Base-by-base conservation (phyloP, 2,113 vertebrate genomes). In the Nesogale talazaci region DNA sequence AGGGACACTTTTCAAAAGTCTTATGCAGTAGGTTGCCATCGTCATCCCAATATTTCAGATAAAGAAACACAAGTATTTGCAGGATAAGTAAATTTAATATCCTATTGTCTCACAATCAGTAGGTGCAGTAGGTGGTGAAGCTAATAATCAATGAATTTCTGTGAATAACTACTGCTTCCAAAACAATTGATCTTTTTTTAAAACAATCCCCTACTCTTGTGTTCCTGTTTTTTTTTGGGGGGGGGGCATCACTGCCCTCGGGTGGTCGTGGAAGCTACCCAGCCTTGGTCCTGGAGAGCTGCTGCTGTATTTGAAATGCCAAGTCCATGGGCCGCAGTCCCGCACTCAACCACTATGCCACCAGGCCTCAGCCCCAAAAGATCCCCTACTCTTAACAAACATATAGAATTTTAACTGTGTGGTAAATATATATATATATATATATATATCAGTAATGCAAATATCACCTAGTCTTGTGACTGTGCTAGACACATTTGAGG, bases 361-460 rank as follows among this genome's bases (percentile, higher is more conserved):
- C n/a, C n/a, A n/a, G n/a, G n/a, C n/a, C n/a, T n/a, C n/a, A n/a
- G n/a, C n/a, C n/a, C n/a, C n/a, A n/a, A n/a, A n/a, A n/a, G n/a
- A n/a, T n/a, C n/a, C n/a, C 20, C 1, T 83, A 63, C n/a, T 22
- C 72, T 92, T 83, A 76, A 31, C 15, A 59, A 95, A 89, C 76
- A 5, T 29, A 76, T 19, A 1, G 17, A 74, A 57, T 12, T 89
- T 1, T 27, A 92, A 90, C 17, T 23, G 69, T 65, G 6, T 57
- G 1, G 2, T 34, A 23, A 34, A 15, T 61, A 83, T 67, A 67
- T 31, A 6, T 40, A n/a, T n/a, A n/a, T n/a, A n/a, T n/a, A n/a
- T 34, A 15, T 61, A 83, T 67, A 67, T 31, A 6, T 40, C 19
- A 52, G 1, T 46, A 52, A 25, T 91, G 31, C 34, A 23, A 89